phyloP scores from a whole-genome alignment of 2,888 invertebrate species.

The Hemistola chrysoprasaria region DNA sequence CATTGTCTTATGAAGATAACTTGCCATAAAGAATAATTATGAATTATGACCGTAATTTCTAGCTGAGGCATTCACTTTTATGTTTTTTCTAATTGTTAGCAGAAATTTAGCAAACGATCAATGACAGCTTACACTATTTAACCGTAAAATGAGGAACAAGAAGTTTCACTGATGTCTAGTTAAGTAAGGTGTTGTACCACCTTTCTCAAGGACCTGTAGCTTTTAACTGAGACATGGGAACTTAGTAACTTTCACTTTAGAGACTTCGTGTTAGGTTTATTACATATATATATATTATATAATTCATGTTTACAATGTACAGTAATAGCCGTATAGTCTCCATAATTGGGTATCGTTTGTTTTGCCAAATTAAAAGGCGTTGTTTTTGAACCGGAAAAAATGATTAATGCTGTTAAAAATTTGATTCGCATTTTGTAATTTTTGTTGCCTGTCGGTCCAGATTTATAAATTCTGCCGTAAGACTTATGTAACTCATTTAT shows the following conservation, averaged over 20 bases:
- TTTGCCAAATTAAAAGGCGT: slow-evolving; percentile 11
- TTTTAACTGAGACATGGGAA: no score
- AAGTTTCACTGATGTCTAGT: no score
- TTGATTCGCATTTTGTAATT: slow-evolving; percentile 9
- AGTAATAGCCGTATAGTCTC: slow-evolving; percentile 13
- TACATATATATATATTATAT: slow-evolving; percentile 12
- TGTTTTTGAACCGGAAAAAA: slow-evolving; percentile 14
- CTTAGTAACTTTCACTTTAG: slow-evolving; percentile 4
- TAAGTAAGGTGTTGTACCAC: no score
- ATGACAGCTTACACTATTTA: no score
- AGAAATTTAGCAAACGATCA: no score
- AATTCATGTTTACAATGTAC: slow-evolving; percentile 14
- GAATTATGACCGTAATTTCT: not conserved
- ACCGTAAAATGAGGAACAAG: no score
- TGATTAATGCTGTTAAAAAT: slow-evolving; percentile 10
- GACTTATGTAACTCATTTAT: not conserved
- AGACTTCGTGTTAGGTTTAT: not conserved
- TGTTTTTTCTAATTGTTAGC: no score
- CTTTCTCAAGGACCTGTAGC: no score
- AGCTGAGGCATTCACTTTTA: no score
- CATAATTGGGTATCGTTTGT: slow-evolving; percentile 24
- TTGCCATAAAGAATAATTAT: slow-evolving; percentile 1
- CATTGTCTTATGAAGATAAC: slow-evolving; percentile 20
- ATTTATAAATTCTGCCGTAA: not conserved
- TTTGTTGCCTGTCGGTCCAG: no score